These are phyloP conservation scores for Pseudoips prasinana DNA, from an alignment of 2,888 invertebrate genomes.

Conservation along the genomic window DNA sequence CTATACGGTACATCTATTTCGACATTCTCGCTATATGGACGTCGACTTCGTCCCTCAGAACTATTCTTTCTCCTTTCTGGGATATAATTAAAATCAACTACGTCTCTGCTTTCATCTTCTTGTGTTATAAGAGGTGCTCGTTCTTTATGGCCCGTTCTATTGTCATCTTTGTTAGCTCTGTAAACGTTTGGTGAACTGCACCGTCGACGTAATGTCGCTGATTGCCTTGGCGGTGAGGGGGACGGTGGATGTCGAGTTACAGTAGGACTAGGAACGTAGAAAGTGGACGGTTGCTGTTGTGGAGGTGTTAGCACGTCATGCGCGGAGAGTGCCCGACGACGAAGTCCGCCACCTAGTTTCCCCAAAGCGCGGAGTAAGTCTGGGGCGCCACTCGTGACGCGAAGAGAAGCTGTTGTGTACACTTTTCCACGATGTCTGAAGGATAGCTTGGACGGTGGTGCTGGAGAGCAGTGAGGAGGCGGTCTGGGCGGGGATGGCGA, in stretches of 20 bases:
- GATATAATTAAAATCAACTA: slow-evolving; percentile 61
- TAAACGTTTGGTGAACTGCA: slow-evolving; percentile 77
- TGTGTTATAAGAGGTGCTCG: slow-evolving; percentile 58
- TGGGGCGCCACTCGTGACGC: slow-evolving; percentile 82
- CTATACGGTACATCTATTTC: slow-evolving; percentile 65
- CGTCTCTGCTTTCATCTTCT: slow-evolving; percentile 68
- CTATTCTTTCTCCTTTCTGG: slow-evolving; percentile 60
- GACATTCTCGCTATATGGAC: slow-evolving; percentile 76
- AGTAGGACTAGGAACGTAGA: slow-evolving; percentile 87
- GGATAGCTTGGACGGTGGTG: slow-evolving; percentile 72
- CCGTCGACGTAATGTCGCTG: slow-evolving; percentile 59
- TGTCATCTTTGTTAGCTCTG: slow-evolving; percentile 47
- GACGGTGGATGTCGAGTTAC: slow-evolving; percentile 69
- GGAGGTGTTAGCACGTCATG: slow-evolving; percentile 85
- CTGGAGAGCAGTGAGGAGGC: slow-evolving; percentile 74
- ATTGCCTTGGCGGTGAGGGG: slow-evolving; percentile 64
- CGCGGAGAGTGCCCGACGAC: slow-evolving; percentile 85
- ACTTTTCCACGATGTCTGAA: slow-evolving; percentile 77
- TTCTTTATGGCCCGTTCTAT: slow-evolving; percentile 45
- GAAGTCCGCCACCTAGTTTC: slow-evolving; percentile 86
- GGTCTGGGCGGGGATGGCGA: slow-evolving; percentile 80
- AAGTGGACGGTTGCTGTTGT: slow-evolving; percentile 82
- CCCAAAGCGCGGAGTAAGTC: slow-evolving; percentile 86
- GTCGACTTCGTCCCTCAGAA: slow-evolving; percentile 55
- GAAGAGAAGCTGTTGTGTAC: slow-evolving; percentile 73